phyloP scores from a whole-genome alignment of 2,113 vertebrate genomes.

The Alethe diademata region DNA sequence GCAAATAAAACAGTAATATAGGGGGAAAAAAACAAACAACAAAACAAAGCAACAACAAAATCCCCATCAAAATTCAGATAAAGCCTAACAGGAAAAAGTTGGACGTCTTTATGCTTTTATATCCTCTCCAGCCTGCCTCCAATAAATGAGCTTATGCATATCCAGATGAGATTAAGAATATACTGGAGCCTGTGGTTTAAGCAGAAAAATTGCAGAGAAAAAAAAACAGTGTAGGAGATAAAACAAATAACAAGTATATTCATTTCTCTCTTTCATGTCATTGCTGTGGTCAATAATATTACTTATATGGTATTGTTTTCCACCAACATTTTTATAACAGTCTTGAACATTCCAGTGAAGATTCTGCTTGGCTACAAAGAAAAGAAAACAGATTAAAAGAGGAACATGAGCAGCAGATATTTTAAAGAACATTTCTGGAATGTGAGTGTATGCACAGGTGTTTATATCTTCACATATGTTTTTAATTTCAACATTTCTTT shows the following conservation, averaged over 20 bases:
- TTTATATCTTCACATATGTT: neutral
- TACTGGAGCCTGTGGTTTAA: neutral
- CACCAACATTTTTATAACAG: neutral
- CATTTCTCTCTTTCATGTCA: neutral
- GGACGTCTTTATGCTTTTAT: neutral
- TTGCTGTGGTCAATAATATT: neutral
- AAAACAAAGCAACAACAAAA: neutral
- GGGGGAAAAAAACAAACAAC: fast-evolving
- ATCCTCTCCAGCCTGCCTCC: neutral
- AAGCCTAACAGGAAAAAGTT: neutral
- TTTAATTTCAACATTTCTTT: neutral
- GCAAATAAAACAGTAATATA: neutral
- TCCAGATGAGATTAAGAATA: neutral
- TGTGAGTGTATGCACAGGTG: neutral
- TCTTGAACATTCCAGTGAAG: neutral
- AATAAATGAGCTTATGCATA: neutral
- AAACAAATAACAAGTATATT: neutral
- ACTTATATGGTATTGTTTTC: neutral
- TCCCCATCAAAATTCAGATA: neutral
- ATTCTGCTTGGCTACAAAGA: neutral
- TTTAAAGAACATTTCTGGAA: neutral
- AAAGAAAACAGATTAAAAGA: neutral
- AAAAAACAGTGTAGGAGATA: neutral
- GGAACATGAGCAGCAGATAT: neutral
- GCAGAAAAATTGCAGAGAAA: neutral